Percentiles rank a stretch among this genome's conserved stretches.
These are phyloP conservation scores for Melospiza georgiana DNA, from an alignment of 2,113 vertebrate species.

Conservation along the genomic window DNA sequence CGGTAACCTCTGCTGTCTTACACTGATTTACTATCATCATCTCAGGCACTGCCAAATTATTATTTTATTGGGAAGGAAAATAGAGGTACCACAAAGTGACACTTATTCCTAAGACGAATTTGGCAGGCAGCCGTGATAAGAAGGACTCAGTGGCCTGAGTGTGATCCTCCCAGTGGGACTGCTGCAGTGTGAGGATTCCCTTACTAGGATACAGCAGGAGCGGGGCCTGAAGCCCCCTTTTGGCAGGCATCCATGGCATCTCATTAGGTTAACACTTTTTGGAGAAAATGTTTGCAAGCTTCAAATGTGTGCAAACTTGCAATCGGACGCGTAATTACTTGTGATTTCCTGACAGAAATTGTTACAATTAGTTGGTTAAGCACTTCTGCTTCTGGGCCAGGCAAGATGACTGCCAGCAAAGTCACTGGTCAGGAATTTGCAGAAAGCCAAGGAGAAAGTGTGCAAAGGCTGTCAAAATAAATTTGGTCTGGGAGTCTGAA, in stretches of 20 bases:
- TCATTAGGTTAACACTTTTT: neutral
- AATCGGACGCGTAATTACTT: fast-evolving
- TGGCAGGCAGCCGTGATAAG: conserved; percentile 66
- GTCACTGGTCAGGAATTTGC: neutral
- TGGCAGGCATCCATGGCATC: conserved; percentile 16
- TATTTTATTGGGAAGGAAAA: conserved; percentile 75
- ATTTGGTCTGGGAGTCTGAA: neutral
- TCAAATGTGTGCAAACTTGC: neutral
- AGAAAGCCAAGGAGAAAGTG: neutral
- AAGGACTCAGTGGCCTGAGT: conserved; percentile 46
- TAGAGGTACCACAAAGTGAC: conserved; percentile 68
- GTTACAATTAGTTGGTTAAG: conserved; percentile 29
- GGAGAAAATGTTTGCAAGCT: neutral
- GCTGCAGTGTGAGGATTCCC: conserved; percentile 62
- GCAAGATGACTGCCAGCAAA: neutral
- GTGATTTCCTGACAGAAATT: conserved; percentile 19
- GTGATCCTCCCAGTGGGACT: conserved; percentile 71
- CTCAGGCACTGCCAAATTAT: conserved; percentile 70
- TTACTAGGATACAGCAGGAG: conserved; percentile 32
- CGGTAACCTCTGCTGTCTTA: conserved; percentile 59
- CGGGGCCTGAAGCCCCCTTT: neutral
- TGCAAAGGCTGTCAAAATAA: neutral
- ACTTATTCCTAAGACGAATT: conserved; percentile 63
- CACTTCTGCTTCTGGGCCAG: neutral
- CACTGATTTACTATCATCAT: conserved; percentile 73